Evolutionary conservation across 1,140 invertebrate species (phyloP).

Genomic region (Gonioctena quinquepunctata): DNA sequence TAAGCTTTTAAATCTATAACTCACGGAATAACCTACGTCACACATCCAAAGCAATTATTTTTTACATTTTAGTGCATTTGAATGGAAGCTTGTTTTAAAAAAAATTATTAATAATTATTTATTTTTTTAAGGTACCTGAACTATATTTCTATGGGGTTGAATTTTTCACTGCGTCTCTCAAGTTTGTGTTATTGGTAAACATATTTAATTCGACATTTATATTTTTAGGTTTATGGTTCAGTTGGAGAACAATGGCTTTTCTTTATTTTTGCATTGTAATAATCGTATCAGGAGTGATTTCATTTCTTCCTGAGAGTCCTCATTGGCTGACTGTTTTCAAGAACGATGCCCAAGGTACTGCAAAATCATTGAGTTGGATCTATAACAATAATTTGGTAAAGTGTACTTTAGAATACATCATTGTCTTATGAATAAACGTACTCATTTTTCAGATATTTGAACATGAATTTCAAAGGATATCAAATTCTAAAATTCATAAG

Average conservation of each 20-base stretch:
- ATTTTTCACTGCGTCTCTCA: too few relatives aligned
- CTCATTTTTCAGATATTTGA: conserved; percentile 53
- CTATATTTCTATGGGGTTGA: background rate
- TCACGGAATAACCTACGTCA: too few relatives aligned
- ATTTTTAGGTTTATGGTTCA: conserved; percentile 54
- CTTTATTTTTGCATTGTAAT: conserved; percentile 52
- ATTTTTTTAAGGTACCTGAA: too few relatives aligned
- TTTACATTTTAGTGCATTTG: too few relatives aligned
- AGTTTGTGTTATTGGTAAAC: background rate
- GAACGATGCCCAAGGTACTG: conserved; percentile 46
- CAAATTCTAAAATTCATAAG: conserved; percentile 26
- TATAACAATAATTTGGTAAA: conserved; percentile 47
- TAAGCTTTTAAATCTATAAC: too few relatives aligned
- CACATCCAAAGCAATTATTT: too few relatives aligned
- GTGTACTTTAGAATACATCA: too few relatives aligned
- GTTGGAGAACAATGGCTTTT: conserved; percentile 58
- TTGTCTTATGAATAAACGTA: background rate
- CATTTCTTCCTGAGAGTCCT: conserved; percentile 63
- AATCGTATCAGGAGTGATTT: conserved; percentile 37
- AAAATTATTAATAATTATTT: conserved; percentile 1
- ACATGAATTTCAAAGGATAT: conserved; percentile 50
- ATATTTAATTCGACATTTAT: conserved; percentile 1
- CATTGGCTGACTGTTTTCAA: conserved; percentile 61
- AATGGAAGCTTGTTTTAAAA: too few relatives aligned
- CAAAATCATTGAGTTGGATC: conserved; percentile 55